These are phyloP conservation scores for Irena cyanogastra DNA, from an alignment of 2,113 vertebrate species.

Conservation along the genomic window DNA sequence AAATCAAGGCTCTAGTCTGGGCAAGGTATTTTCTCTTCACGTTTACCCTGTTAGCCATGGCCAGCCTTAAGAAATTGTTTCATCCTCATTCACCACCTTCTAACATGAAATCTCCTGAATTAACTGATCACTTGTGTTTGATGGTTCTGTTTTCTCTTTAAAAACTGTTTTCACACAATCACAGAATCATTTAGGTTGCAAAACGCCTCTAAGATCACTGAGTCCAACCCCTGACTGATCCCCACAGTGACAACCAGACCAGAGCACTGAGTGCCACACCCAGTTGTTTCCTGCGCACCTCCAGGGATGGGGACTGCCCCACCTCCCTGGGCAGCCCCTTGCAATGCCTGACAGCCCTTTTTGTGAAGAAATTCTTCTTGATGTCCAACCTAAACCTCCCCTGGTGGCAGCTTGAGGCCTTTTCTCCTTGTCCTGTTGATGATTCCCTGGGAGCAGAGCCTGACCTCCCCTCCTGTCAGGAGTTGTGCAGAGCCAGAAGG, in stretches of 20 bases:
- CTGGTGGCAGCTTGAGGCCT: fast-evolving
- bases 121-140: background rate
- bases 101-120: background rate
- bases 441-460: background rate
- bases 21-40: background rate
- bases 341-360: background rate
- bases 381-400: background rate
- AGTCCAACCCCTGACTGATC: background rate
- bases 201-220: fast-evolving
- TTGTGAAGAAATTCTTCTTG: background rate
- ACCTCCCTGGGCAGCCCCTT: background rate
- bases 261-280: background rate
- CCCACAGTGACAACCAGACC: fast-evolving
- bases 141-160: background rate
- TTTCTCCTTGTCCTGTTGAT: background rate
- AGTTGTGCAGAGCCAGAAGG: background rate
- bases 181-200: background rate
- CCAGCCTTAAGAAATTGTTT: background rate
- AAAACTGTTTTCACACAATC: background rate
- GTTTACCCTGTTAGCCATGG: background rate
- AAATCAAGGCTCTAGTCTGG: background rate
- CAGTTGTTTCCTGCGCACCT: background rate
- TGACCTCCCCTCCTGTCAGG: too few species aligned
- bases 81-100: background rate
- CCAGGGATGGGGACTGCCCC: background rate